Evolutionary conservation across 1,140 invertebrate genomes (phyloP).

Genomic region (Drosophila serrata): DNA sequence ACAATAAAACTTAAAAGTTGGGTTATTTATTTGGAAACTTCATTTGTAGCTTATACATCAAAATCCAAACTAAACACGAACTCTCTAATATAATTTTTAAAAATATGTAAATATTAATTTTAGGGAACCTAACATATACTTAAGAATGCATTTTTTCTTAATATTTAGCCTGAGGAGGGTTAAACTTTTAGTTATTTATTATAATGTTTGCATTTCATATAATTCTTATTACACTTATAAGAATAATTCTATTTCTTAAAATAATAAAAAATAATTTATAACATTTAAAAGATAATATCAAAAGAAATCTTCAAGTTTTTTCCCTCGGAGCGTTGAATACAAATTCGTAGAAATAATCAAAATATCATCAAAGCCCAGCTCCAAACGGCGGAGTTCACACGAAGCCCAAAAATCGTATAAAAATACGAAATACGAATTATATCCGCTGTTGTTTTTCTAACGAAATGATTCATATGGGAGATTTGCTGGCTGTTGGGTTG

Average conservation of each 20-base stretch:
- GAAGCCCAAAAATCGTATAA: constrained; percentile 48
- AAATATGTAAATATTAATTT: background rate
- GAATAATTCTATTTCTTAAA: background rate
- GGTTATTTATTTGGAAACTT: background rate
- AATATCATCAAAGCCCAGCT: constrained; percentile 57
- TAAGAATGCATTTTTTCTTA: too few relatives aligned
- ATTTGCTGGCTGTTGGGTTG: constrained; percentile 25
- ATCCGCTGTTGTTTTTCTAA: constrained; percentile 63
- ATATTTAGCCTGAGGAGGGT: too few relatives aligned
- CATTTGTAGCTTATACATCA: background rate
- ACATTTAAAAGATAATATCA: background rate
- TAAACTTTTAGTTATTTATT: too few relatives aligned
- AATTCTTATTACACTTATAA: background rate
- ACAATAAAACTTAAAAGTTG: background rate
- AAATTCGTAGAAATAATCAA: constrained; percentile 52
- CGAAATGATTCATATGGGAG: constrained; percentile 76
- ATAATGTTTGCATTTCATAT: background rate
- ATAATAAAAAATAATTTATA: constrained; percentile 1
- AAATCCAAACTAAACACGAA: background rate
- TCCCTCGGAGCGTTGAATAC: constrained; percentile 7
- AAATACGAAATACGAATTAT: constrained; percentile 37
- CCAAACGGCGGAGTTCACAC: constrained; percentile 55
- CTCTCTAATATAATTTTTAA: background rate
- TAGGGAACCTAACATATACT: background rate
- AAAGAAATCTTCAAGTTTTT: constrained; percentile 5